Evolutionary conservation across 2,113 vertebrate species (phyloP).

Genomic region (Vanacampus margaritifer): DNA sequence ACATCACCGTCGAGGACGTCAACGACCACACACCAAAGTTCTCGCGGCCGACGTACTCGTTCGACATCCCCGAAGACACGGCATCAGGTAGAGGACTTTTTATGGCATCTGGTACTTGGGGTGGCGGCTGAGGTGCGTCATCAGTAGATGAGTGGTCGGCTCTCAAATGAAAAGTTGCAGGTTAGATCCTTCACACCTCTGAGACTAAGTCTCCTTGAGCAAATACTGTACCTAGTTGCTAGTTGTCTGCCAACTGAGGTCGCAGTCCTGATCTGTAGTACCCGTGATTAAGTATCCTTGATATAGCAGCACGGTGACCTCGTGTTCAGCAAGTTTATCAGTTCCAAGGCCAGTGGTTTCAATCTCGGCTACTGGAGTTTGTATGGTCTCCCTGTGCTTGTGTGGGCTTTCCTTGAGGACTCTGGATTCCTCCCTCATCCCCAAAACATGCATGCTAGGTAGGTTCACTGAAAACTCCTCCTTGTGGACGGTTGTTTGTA

Average conservation of each 20-base stretch:
- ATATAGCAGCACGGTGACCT: background rate
- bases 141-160: background rate
- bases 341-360: background rate
- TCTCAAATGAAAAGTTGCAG: background rate
- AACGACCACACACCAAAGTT: constrained; percentile 95
- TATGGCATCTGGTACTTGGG: background rate
- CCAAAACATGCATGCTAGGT: too few species aligned
- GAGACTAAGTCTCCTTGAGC: background rate
- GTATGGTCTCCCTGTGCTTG: too few species aligned
- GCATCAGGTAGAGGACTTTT: constrained; percentile 77
- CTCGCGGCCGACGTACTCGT: constrained; percentile 87
- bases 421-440: too few species aligned
- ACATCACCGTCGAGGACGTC: constrained; percentile 91
- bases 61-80: constrained; percentile 89
- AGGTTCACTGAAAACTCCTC: too few species aligned
- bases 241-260: background rate
- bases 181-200: background rate
- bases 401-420: too few species aligned
- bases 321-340: background rate
- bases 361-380: too few species aligned
- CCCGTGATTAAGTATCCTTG: background rate
- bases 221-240: background rate
- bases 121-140: too few species aligned
- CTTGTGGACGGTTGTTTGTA: background rate
- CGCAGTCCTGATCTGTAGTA: background rate